phyloP scores from a whole-genome alignment of 1,140 invertebrate genomes.

The Subanguina moxae region DNA sequence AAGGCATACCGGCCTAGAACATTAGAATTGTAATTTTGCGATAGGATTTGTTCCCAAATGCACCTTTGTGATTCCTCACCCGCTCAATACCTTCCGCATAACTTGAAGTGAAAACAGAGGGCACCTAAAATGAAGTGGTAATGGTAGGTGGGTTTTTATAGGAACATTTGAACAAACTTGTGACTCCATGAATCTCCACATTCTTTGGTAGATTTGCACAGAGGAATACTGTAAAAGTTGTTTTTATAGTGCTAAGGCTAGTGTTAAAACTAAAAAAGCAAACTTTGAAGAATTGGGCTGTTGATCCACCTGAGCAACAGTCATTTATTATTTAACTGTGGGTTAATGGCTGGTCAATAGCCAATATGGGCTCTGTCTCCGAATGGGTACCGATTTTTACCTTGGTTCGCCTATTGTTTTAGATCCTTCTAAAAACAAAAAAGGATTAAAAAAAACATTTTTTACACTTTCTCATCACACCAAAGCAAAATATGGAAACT shows the following conservation, averaged over 20 bases:
- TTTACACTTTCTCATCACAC: too few species aligned
- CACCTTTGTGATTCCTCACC: slow-evolving; percentile 73
- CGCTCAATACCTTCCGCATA: slow-evolving; percentile 79
- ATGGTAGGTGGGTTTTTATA: too few species aligned
- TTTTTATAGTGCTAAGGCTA: background rate
- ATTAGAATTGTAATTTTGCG: too few species aligned
- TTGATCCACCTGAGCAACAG: slow-evolving; percentile 75
- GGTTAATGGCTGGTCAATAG: too few species aligned
- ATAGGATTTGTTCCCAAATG: too few species aligned
- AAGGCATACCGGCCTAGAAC: slow-evolving; percentile 84
- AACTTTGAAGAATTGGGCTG: slow-evolving; percentile 86
- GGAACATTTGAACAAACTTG: slow-evolving; percentile 63
- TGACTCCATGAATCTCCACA: slow-evolving; percentile 91
- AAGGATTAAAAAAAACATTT: too few species aligned
- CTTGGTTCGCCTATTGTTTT: too few species aligned
- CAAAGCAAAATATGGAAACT: too few species aligned
- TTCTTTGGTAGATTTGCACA: slow-evolving; percentile 80
- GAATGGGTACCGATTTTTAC: too few species aligned
- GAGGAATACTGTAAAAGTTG: slow-evolving; percentile 67
- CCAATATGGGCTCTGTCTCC: too few species aligned
- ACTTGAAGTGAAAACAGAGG: slow-evolving; percentile 69
- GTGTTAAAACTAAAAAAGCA: slow-evolving; percentile 7
- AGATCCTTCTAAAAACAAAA: too few species aligned
- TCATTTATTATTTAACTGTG: too few species aligned
- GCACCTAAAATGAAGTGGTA: slow-evolving; percentile 32